Evolutionary conservation across 1,140 invertebrate genomes (phyloP), one percentile per base, ranked within the genome.

Genomic region (Neuroterus valhalla): DNA sequence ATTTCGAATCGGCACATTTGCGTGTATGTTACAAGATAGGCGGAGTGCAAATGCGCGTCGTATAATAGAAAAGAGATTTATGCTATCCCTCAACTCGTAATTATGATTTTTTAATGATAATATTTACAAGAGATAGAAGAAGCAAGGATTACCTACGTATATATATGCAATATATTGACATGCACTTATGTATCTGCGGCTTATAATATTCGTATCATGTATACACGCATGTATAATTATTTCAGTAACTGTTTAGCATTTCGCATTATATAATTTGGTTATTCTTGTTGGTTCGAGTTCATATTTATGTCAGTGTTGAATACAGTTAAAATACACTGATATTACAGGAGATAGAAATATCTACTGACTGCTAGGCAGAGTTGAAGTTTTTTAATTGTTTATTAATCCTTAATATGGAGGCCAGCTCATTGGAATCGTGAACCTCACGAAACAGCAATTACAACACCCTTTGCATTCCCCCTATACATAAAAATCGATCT

Each of bases 111-210:
- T 55, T 68, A 50, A 50, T 78, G 21, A 71, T 80, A 71, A 76
- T 69, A 86, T 87, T 86, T 87, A 88, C 85, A 88, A 84, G 75
- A 81, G 77, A 79, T 75, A 76, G 80, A 82, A 81, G 66, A 85
- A 84, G 80, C 71, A 82, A 81, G 52, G 77, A 71, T 46, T 50
- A 70, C 71, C 21, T 77, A 71, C 31, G 15, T 62, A 3, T 62
- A 62, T 62, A 62, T 62, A 62, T 62, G 55, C 55, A 62, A 15
- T 62, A 62, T 62, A 62, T 62, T 62, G 55, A 62, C n/a, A 62
- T 62, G 55, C 14, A 26, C 31, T 14, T 38, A 62, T 62, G 26
- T 62, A 62, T 23, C 55, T 62, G 55, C 55, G 31, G 55, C 21
- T 62, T 38, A 62, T 31, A 62, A 62, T 38, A 62, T 62, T 62